A percentile compares a stretch with the other conserved stretches of the same genome.
Conservation (phyloP, 1,140 invertebrate genomes). For the Papilio aristodemus region DNA sequence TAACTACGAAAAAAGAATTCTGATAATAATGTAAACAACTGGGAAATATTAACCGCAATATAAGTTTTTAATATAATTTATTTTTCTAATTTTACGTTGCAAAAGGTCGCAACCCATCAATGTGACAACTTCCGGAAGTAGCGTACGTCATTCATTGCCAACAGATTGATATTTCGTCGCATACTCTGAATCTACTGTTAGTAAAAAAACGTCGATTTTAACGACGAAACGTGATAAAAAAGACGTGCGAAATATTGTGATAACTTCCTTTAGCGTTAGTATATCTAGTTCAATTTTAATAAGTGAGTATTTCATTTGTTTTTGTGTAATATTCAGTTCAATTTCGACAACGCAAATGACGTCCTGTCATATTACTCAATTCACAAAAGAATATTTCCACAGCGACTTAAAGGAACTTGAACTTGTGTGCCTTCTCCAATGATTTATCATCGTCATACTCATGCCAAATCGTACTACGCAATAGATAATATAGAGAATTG, state of each 20-base stretch:
- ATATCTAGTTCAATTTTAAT: conserved; percentile 75
- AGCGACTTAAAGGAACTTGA: conserved; percentile 44
- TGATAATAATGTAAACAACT: background rate
- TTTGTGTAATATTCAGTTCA: conserved; percentile 47
- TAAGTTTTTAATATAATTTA: background rate
- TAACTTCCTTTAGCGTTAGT: conserved; percentile 72
- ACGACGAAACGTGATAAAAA: conserved; percentile 67
- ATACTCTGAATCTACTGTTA: conserved; percentile 43
- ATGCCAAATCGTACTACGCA: conserved; percentile 43
- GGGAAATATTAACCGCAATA: background rate
- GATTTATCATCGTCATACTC: conserved; percentile 37
- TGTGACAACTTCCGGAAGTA: conserved; percentile 65
- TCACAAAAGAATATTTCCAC: conserved; percentile 51
- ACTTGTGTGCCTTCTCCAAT: conserved; percentile 40
- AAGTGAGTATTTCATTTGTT: conserved; percentile 68
- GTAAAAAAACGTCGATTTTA: conserved; percentile 66
- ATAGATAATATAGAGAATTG: conserved; percentile 55
- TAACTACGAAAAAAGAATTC: no score
- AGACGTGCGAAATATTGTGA: conserved; percentile 70
- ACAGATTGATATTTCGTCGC: conserved; percentile 71
- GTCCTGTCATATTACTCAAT: conserved; percentile 74
- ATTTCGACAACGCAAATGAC: conserved; percentile 71
- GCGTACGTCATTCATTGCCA: conserved; percentile 78
- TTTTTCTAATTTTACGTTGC: conserved; percentile 4
- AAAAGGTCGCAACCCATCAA: conserved; percentile 32